Evolutionary conservation across 2,797 vertebrate species (phyloP), one percentile per base, ranked within the genome.

Genomic region (Hybognathus amarus): DNA sequence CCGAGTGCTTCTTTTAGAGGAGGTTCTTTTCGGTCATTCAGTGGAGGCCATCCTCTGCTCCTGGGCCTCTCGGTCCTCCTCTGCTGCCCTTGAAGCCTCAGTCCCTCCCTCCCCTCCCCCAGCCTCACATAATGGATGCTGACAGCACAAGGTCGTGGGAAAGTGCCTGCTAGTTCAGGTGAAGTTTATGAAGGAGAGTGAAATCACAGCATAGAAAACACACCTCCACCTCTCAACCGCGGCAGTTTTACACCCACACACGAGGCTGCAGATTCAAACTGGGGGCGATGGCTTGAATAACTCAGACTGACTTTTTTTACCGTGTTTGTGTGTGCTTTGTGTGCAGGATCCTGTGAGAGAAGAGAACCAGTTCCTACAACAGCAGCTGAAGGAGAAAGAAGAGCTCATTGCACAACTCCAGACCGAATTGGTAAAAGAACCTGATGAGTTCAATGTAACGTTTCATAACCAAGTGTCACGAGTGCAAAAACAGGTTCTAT

Each of bases 361-460:
- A 89, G 98, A 99, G 89, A 94, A 92, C 77, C 93, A 93, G 0
- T 68, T 94, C 80, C 91, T 99, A 89, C 95, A 95, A 89, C 95
- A 97, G 84, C 97, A 98, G 85, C 93, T 99, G 91, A 97, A 95
- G 87, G 97, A 98, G 90, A 97, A 94, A 90, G 98, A 99, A 6
- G 97, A 98, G 87, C 90, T 97, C 88, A 98, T 99, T 91, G 91
- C 94, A 71, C 94, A 95, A 89, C 97, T 99, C 79, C 96, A 96
- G 79, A 95, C 94, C 88, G 97, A 99, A 90, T 94, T 99, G 97
- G 98, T 99, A 93, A 96, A 96, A 89, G 75, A 75, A 78, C 79
- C 50, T 80, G n/a, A 50, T 0, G 4, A 63, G 40, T 75, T 75
- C 33, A 56, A 42, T 52, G 18, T 80, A 74, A 63, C 15, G 45